Percentiles rank a stretch among this genome's conserved stretches.
phyloP scores from a whole-genome alignment of 2,113 vertebrate species.

The Trichomycterus rosablanca region DNA sequence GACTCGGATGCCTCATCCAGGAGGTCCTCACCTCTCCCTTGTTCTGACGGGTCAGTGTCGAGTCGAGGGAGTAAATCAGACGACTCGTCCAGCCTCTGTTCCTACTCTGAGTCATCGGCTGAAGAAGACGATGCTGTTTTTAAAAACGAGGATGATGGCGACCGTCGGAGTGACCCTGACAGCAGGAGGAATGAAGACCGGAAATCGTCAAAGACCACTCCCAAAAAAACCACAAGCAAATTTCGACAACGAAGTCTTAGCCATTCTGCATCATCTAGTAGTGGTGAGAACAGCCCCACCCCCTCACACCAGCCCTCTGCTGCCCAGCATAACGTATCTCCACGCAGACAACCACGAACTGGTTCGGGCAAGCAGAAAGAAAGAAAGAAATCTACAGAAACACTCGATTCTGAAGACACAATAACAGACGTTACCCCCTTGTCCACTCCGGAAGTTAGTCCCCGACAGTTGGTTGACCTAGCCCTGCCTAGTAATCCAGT shows the following conservation, averaged over 20 bases:
- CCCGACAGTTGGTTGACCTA: conserved; percentile 74
- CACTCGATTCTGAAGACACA: conserved; percentile 75
- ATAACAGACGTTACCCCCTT: conserved; percentile 85
- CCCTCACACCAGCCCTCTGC: conserved; percentile 45
- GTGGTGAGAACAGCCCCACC: conserved; percentile 47
- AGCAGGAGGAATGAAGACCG: conserved; percentile 73
- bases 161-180: no score
- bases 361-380: conserved; percentile 46
- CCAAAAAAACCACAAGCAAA: conserved; percentile 64
- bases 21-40: conserved; percentile 1
- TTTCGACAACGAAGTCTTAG: conserved; percentile 54
- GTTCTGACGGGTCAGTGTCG: conserved; percentile 35
- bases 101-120: conserved; percentile 52
- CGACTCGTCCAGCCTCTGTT: conserved; percentile 41
- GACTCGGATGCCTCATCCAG: conserved; percentile 3
- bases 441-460: conserved; percentile 81
- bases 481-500: conserved; percentile 44
- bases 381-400: conserved; percentile 45
- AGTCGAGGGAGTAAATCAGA: conserved; percentile 47
- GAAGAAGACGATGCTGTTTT: conserved; percentile 52
- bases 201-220: conserved; percentile 50
- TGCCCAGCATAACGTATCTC: conserved; percentile 48
- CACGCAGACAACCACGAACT: conserved; percentile 59
- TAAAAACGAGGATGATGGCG: conserved; percentile 21
- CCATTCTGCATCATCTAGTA: conserved; percentile 58